Conservation (phyloP, 35 echinoderm and acorn worm species). For the Diadema setosum region DNA sequence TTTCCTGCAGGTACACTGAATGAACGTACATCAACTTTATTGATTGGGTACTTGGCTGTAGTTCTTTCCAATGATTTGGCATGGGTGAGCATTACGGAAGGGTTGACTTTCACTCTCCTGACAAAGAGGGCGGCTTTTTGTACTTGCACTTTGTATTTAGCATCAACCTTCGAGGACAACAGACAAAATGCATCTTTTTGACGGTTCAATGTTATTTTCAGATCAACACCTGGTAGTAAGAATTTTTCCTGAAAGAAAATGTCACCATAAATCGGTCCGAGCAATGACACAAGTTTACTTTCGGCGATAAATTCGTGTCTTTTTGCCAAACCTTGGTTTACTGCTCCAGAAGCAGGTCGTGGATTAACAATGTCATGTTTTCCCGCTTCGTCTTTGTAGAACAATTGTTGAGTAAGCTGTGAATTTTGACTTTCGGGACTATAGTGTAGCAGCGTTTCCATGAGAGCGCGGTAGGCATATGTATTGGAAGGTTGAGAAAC, state of each 20-base stretch:
- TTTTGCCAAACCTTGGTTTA: conserved; percentile 36
- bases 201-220: background rate
- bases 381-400: conserved; percentile 60
- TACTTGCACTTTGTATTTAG: background rate
- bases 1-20: no score
- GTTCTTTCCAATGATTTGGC: conserved; percentile 10
- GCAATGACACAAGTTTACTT: conserved; percentile 43
- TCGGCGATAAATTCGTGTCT: conserved; percentile 10
- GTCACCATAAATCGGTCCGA: conserved; percentile 54
- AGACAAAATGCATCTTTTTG: background rate
- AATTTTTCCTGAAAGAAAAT: conserved; percentile 16
- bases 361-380: conserved; percentile 11
- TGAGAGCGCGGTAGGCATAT: no score
- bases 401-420: conserved; percentile 20
- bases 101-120: background rate
- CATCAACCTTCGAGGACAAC: background rate
- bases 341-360: background rate
- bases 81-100: background rate
- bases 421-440: conserved; percentile 30
- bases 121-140: background rate
- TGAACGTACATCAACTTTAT: conserved; percentile 7
- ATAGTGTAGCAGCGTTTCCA: conserved; percentile 70
- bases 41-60: conserved; percentile 15
- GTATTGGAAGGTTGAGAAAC: conserved; percentile 20
- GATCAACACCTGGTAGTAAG: background rate